Evolutionary conservation across 1,140 invertebrate genomes (phyloP).

Genomic region (Globodera rostochiensis): DNA sequence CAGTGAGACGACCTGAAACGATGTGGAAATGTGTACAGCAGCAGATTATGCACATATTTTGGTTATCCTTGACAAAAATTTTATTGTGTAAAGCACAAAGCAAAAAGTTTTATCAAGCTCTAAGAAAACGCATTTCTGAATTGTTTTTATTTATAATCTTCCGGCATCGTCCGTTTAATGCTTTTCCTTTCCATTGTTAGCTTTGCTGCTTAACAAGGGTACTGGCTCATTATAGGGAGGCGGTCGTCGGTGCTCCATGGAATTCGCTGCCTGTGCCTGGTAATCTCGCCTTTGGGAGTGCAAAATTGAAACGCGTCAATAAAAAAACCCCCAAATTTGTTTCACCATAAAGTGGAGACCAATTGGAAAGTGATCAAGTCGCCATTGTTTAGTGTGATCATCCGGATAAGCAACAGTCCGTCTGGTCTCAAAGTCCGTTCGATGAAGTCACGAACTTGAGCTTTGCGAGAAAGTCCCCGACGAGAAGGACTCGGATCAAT

Average conservation of each 20-base stretch:
- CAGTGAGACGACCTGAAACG: too few relatives aligned
- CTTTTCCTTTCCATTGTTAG: conserved; percentile 18
- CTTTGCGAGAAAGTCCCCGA: conserved; percentile 32
- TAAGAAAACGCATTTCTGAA: too few relatives aligned
- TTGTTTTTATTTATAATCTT: too few relatives aligned
- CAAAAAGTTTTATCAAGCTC: too few relatives aligned
- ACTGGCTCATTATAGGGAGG: conserved; percentile 38
- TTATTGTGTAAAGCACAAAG: too few relatives aligned
- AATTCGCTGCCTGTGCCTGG: conserved; percentile 32
- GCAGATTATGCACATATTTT: too few relatives aligned
- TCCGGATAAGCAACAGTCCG: conserved; percentile 65
- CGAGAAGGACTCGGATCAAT: conserved; percentile 53
- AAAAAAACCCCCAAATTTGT: background rate
- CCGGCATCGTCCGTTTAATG: background rate
- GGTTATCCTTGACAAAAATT: too few relatives aligned
- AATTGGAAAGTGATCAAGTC: conserved; percentile 61
- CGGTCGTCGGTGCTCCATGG: conserved; percentile 18
- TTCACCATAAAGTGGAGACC: conserved; percentile 49
- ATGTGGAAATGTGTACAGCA: too few relatives aligned
- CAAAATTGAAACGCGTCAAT: background rate
- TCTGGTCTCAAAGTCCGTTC: conserved; percentile 60
- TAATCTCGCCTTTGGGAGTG: conserved; percentile 41
- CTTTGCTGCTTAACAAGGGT: conserved; percentile 28
- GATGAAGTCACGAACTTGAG: conserved; percentile 54
- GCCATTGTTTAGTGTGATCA: conserved; percentile 51